Percentiles rank a stretch among this genome's conserved stretches.
These are phyloP conservation scores for Enoplolaimus lenunculus DNA, from an alignment of 2,888 invertebrate species.

Conservation along the genomic window DNA sequence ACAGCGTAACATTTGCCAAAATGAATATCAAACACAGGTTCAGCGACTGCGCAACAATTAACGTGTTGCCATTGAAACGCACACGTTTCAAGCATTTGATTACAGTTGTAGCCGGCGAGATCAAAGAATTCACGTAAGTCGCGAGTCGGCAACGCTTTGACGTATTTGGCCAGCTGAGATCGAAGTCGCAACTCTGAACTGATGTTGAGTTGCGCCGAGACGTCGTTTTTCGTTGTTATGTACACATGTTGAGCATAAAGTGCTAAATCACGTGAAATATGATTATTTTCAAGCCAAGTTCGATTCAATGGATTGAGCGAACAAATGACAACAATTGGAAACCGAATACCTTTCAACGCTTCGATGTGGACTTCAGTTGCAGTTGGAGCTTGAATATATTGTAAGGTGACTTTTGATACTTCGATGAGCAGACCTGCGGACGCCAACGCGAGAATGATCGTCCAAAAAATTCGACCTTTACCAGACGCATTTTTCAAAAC, in stretches of 20 bases:
- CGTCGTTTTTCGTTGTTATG: slow-evolving; percentile 17
- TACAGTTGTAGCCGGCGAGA: slow-evolving; percentile 1
- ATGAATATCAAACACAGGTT: slow-evolving; percentile 17
- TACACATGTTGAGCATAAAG: slow-evolving; percentile 16
- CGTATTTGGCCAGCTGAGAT: not conserved
- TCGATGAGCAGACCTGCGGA: not conserved
- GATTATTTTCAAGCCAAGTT: not conserved
- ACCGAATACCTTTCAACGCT: slow-evolving; percentile 9
- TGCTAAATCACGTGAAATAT: not conserved
- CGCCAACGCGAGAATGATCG: slow-evolving; percentile 2
- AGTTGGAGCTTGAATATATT: slow-evolving; percentile 13
- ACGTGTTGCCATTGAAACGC: slow-evolving; percentile 8
- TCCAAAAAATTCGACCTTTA: slow-evolving; percentile 14
- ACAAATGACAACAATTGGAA: slow-evolving; percentile 7
- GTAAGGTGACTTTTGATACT: slow-evolving; percentile 12
- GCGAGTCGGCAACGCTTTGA: not conserved
- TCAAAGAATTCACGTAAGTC: slow-evolving; percentile 10
- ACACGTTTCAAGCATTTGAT: slow-evolving; percentile 1
- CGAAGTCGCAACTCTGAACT: not conserved
- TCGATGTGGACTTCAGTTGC: slow-evolving; percentile 11
- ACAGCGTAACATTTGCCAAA: slow-evolving; percentile 10
- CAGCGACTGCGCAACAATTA: slow-evolving; percentile 9
- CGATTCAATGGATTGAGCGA: slow-evolving; percentile 6
- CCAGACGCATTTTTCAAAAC: slow-evolving; percentile 3
- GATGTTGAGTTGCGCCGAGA: not conserved